Evolutionary conservation across 2,113 vertebrate genomes (phyloP).

Genomic region (Protobothrops mucrosquamatus): DNA sequence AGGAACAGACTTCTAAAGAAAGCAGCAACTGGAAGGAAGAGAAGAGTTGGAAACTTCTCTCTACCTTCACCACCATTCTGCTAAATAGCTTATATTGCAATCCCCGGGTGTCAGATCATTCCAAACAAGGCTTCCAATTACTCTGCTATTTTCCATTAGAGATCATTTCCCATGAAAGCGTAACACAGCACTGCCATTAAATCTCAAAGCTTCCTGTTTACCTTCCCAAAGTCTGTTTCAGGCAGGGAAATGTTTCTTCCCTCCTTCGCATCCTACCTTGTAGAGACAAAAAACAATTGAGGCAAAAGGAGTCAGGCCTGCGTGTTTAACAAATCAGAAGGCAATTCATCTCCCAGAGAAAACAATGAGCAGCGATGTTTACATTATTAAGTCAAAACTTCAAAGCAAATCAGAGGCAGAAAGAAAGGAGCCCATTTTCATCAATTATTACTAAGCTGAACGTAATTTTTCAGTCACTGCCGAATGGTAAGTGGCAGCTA

Average conservation of each 20-base stretch:
- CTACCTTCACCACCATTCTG: neutral
- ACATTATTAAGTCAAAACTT: slow-evolving; percentile 70
- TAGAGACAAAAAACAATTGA: neutral
- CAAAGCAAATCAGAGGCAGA: slow-evolving; percentile 65
- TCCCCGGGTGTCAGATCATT: neutral
- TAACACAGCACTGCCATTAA: too few relatives aligned
- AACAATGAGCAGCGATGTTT: slow-evolving; percentile 64
- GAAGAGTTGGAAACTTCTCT: neutral
- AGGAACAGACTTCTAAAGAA: neutral
- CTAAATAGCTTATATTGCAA: neutral
- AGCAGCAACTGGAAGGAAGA: neutral
- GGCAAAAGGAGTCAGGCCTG: slow-evolving; percentile 17
- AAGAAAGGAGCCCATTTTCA: slow-evolving; percentile 59
- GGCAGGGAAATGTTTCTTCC: neutral
- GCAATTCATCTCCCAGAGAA: slow-evolving; percentile 61
- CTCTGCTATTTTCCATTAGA: neutral
- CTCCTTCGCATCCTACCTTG: too few relatives aligned
- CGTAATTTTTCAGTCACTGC: slow-evolving; percentile 67
- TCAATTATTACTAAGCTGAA: slow-evolving; percentile 71
- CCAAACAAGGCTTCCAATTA: neutral
- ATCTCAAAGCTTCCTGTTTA: neutral
- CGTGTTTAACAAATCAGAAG: slow-evolving; percentile 53
- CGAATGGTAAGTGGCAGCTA: slow-evolving; percentile 58
- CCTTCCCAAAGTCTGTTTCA: slow-evolving; percentile 4
- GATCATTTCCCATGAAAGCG: neutral